Evolutionary conservation across 2,797 vertebrate genomes (phyloP).

Genomic region (Eulemur coronatus): DNA sequence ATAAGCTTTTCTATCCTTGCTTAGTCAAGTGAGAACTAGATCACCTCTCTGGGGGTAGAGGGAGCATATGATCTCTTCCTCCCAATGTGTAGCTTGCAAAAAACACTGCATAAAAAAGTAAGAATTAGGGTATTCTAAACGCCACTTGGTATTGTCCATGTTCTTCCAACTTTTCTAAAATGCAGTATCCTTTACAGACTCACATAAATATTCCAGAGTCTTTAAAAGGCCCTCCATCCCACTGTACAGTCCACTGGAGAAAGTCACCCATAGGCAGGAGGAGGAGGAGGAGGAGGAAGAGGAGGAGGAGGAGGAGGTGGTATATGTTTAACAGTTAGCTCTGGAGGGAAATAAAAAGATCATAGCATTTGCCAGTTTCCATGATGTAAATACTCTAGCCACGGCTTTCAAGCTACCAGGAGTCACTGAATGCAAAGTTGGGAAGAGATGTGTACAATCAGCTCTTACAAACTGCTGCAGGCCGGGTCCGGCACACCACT

Average conservation of each 20-base stretch:
- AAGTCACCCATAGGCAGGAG: not conserved
- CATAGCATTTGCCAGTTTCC: not conserved
- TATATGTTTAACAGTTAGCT: not conserved
- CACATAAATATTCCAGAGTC: not conserved
- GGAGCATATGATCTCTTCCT: not conserved
- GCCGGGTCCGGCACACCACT: not conserved
- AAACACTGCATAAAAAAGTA: not conserved
- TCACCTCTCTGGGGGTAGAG: not conserved
- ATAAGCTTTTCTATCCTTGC: not conserved
- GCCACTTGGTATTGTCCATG: not conserved
- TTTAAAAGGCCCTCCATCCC: not conserved
- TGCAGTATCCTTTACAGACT: not conserved
- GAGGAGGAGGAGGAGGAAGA: not conserved
- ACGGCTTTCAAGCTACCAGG: not conserved
- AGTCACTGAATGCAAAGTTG: not conserved
- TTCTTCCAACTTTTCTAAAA: constrained; percentile 34
- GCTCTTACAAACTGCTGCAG: not conserved
- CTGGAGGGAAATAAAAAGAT: not conserved
- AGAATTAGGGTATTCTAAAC: not conserved
- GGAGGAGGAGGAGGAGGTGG: not conserved
- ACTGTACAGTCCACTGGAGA: not conserved
- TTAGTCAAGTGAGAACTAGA: not conserved
- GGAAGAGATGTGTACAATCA: not conserved
- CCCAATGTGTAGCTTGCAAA: not conserved
- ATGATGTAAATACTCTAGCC: not conserved